Conservation (phyloP, 2,888 invertebrate genomes). For the Panopea generosa region DNA sequence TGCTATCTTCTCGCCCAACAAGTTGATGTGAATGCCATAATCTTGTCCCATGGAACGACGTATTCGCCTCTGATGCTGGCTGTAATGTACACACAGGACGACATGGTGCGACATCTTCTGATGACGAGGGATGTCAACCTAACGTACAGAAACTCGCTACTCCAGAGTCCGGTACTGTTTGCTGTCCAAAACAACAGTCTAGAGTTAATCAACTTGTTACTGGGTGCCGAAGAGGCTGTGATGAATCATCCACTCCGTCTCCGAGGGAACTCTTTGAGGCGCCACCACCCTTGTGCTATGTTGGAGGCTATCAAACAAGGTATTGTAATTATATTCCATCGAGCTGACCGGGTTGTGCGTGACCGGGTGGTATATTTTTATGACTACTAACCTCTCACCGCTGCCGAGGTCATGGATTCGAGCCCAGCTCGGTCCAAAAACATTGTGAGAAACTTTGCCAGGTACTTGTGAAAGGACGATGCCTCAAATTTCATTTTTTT, state of each 20-base stretch:
- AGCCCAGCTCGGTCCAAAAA: too few species aligned
- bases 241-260: neutral
- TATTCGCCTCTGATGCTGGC: conserved; percentile 60
- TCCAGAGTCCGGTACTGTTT: conserved; percentile 56
- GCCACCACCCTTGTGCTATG: conserved; percentile 58
- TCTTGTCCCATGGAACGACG: conserved; percentile 52
- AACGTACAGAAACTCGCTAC: conserved; percentile 52
- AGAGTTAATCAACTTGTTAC: conserved; percentile 49
- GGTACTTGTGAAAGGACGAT: too few species aligned
- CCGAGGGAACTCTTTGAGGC: neutral
- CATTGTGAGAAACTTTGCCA: too few species aligned
- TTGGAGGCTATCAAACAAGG: conserved; percentile 60
- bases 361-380: too few species aligned
- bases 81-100: conserved; percentile 46
- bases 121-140: conserved; percentile 46
- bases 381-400: too few species aligned
- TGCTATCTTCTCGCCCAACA: conserved; percentile 54
- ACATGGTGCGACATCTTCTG: conserved; percentile 56
- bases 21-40: conserved; percentile 53
- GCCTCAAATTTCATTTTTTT: too few species aligned
- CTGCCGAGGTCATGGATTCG: too few species aligned
- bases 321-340: conserved; percentile 21
- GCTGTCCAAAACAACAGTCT: conserved; percentile 58
- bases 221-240: conserved; percentile 49
- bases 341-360: too few species aligned